A percentile compares a stretch with the other conserved stretches of the same genome.
These are phyloP conservation scores for Oryzias celebensis DNA, from an alignment of 2,113 vertebrate genomes.

Conservation along the genomic window DNA sequence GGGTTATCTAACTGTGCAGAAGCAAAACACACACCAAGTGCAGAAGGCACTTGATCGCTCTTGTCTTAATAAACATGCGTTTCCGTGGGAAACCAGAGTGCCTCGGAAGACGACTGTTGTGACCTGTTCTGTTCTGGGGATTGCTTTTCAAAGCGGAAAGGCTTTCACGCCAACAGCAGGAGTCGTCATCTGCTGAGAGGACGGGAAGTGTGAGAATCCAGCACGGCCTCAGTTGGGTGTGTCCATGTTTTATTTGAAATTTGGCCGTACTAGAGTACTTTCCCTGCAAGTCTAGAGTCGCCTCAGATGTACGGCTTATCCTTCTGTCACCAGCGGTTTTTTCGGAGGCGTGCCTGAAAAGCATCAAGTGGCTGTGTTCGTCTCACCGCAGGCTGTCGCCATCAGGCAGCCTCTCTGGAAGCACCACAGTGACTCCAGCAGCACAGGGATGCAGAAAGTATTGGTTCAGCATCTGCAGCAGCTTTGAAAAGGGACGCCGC, in stretches of 20 bases:
- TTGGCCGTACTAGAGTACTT: conserved; percentile 31
- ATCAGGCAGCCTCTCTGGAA: conserved; percentile 12
- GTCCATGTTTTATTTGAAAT: conserved; percentile 48
- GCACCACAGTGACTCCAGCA: conserved; percentile 8
- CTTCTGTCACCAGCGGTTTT: conserved; percentile 28
- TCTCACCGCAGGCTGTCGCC: background rate
- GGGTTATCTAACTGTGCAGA: conserved; percentile 83
- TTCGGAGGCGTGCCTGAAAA: conserved; percentile 26
- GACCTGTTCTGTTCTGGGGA: conserved; percentile 79
- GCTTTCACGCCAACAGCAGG: conserved; percentile 62
- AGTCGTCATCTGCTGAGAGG: conserved; percentile 39
- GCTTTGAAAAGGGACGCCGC: conserved; percentile 36
- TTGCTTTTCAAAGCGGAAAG: conserved; percentile 62
- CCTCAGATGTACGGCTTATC: conserved; percentile 27
- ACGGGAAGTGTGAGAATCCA: conserved; percentile 47
- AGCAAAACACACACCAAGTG: conserved; percentile 68
- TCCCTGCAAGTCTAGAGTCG: conserved; percentile 30
- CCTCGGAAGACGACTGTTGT: conserved; percentile 90
- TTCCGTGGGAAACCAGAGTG: conserved; percentile 93
- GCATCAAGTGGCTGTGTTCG: background rate
- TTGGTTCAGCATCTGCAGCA: conserved; percentile 25
- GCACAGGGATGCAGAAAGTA: conserved; percentile 1
- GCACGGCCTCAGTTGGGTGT: conserved; percentile 45
- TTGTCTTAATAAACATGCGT: conserved; percentile 99
- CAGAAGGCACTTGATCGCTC: conserved; percentile 88